A percentile compares a stretch with the other conserved stretches of the same genome.
phyloP scores from a whole-genome alignment of 2,797 vertebrate genomes.

The Harpagifer antarcticus region DNA sequence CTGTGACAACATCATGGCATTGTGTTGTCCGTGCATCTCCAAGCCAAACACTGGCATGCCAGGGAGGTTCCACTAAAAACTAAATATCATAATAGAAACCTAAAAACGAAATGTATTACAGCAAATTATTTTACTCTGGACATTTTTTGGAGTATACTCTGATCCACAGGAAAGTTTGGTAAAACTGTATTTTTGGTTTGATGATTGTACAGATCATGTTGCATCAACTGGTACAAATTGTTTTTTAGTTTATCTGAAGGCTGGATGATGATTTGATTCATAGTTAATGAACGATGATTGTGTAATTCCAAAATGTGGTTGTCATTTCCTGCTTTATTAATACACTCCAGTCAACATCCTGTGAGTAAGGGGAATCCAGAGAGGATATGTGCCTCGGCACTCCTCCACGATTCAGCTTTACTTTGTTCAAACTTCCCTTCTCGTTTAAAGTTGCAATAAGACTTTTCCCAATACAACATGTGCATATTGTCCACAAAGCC shows the following conservation, averaged over 20 bases:
- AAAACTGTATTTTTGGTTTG: not conserved
- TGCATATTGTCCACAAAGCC: slow-evolving; percentile 70
- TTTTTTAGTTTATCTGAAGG: not conserved
- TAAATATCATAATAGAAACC: slow-evolving; percentile 22
- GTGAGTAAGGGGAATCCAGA: slow-evolving; percentile 53
- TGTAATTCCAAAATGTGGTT: slow-evolving; percentile 63
- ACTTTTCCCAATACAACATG: slow-evolving; percentile 45
- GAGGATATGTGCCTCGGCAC: slow-evolving; percentile 60
- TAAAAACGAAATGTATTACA: slow-evolving; percentile 4
- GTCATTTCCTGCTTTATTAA: slow-evolving; percentile 72
- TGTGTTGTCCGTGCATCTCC: slow-evolving; percentile 42
- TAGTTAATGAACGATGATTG: slow-evolving; percentile 15
- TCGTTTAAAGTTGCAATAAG: slow-evolving; percentile 51
- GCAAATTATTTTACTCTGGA: not conserved
- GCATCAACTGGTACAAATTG: not conserved
- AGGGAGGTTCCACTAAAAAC: slow-evolving; percentile 26
- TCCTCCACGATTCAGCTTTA: slow-evolving; percentile 51
- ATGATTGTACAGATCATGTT: not conserved
- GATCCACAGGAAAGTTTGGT: not conserved
- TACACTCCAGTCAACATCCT: slow-evolving; percentile 69
- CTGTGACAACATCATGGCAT: slow-evolving; percentile 83
- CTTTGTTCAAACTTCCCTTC: slow-evolving; percentile 73
- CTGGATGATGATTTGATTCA: slow-evolving; percentile 38
- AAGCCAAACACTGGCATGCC: slow-evolving; percentile 37
- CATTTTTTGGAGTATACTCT: not conserved